phyloP scores from a whole-genome alignment of 2,888 invertebrate genomes.

The Girardia tigrina region DNA sequence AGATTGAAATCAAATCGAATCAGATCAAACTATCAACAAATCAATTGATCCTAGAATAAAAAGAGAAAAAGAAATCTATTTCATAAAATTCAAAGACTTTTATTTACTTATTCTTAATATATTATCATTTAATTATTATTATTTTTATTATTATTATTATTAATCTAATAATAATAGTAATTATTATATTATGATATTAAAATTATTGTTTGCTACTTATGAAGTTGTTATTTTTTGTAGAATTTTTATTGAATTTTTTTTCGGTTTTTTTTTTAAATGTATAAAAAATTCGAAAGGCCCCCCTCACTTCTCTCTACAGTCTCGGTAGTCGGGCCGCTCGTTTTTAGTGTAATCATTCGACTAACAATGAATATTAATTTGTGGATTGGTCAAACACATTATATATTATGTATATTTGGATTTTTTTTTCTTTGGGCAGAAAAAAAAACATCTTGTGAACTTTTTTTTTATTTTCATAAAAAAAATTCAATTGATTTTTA shows the following conservation, averaged over 20 bases:
- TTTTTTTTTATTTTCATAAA: conserved; percentile 7
- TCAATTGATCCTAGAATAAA: conserved; percentile 14
- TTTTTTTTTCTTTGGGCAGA: not conserved
- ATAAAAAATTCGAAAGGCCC: not conserved
- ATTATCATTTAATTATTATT: conserved; percentile 17
- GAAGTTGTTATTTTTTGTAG: conserved; percentile 23
- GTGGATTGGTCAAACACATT: not conserved
- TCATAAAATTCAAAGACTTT: not conserved
- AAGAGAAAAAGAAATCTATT: not conserved
- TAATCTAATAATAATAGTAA: no score
- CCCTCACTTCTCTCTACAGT: not conserved
- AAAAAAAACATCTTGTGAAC: not conserved
- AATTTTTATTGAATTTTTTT: conserved; percentile 18
- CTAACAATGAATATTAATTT: no score
- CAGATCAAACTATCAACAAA: not conserved
- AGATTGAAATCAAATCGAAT: not conserved
- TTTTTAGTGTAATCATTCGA: no score
- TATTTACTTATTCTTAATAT: conserved; percentile 2
- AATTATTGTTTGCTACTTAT: conserved; percentile 23
- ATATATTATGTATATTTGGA: not conserved
- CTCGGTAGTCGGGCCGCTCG: no score
- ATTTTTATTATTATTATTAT: not conserved
- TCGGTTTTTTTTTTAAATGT: conserved; percentile 16
- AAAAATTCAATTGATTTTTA: not conserved
- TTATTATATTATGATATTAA: no score